Conservation (phyloP, 2,888 invertebrate genomes). For the Shargacucullia verbasci region DNA sequence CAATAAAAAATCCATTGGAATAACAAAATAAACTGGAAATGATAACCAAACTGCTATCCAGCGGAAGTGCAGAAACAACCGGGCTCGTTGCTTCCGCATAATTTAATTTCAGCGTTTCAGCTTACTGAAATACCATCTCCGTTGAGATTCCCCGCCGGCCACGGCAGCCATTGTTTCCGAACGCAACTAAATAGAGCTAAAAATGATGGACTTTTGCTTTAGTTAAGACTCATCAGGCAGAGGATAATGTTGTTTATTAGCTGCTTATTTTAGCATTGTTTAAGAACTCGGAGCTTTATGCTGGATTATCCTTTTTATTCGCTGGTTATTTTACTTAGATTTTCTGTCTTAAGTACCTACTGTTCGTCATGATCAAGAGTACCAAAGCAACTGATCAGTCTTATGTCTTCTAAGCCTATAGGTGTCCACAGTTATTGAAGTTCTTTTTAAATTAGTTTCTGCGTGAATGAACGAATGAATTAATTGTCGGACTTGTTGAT, state of each 20-base stretch:
- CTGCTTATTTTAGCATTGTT: neutral
- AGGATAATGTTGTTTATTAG: conserved; percentile 11
- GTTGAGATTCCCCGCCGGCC: conserved; percentile 47
- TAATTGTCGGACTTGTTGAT: too few species aligned
- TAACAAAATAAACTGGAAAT: conserved; percentile 49
- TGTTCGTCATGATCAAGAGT: too few species aligned
- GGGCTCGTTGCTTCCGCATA: conserved; percentile 67
- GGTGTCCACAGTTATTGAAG: too few species aligned
- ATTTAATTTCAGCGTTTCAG: conserved; percentile 75
- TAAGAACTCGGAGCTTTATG: too few species aligned
- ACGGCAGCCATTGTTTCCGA: conserved; percentile 48
- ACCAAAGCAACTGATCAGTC: too few species aligned
- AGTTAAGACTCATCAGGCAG: conserved; percentile 9
- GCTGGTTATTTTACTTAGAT: too few species aligned
- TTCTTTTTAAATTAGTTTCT: too few species aligned
- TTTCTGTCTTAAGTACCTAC: too few species aligned
- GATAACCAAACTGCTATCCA: conserved; percentile 60
- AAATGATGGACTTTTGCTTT: conserved; percentile 27
- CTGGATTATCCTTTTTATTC: too few species aligned
- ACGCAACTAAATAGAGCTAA: conserved; percentile 44
- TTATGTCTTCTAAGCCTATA: too few species aligned
- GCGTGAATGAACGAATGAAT: too few species aligned
- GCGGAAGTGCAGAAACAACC: conserved; percentile 61
- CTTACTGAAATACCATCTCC: conserved; percentile 74
- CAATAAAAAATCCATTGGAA: conserved; percentile 46